Base-by-base conservation (phyloP, 2,888 invertebrate species). In the Parnassius apollo region DNA sequence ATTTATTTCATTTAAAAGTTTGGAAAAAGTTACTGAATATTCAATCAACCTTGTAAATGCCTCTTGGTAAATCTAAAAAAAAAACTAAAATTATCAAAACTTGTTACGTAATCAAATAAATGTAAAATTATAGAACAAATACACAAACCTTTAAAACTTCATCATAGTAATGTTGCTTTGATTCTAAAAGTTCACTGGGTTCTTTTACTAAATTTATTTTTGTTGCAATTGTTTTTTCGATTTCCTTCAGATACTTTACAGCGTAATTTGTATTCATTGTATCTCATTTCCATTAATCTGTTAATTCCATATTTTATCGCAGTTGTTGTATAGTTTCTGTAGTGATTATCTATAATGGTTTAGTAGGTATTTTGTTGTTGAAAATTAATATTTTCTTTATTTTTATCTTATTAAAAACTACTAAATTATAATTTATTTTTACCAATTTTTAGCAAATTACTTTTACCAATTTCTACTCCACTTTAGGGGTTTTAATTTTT, bases 161-260 rank as follows among this genome's bases (percentile, higher is more conserved):
- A 71, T 91, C 90, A 25, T 67, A 62, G 64, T 86, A 77, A n/a
- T 72, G 4, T 66, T 90, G 88, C 67, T 80, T 81, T 25, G 69
- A 75, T 69, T 83, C 85, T 52, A 85, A 68, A 66, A 90, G 57
- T 65, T 85, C 81, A 68, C 74, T 68, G 11, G 76, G 67, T 59
- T 75, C 78, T 68, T 80, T 80, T 2, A 89, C 52, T 8, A 62
- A 42, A 66, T 81, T 80, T 12, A 91, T 65, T 66, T 85, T 83
- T 11, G 70, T 60, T 18, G 67, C 50, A 2, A 88, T 65, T 56
- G 69, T 70, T 22, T 58, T 70, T 74, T 85, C 77, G 55, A 92
- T 85, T 53, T 81, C 75, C 72, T 78, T 82, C 46, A 91, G 60
- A 62, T 83, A 76, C 74, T 86, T 90, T n/a, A 89, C 87, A 12